A percentile compares a stretch with the other conserved stretches of the same genome.
Conservation (phyloP, 2,113 vertebrate species). For the Pollimyrus isidori region DNA sequence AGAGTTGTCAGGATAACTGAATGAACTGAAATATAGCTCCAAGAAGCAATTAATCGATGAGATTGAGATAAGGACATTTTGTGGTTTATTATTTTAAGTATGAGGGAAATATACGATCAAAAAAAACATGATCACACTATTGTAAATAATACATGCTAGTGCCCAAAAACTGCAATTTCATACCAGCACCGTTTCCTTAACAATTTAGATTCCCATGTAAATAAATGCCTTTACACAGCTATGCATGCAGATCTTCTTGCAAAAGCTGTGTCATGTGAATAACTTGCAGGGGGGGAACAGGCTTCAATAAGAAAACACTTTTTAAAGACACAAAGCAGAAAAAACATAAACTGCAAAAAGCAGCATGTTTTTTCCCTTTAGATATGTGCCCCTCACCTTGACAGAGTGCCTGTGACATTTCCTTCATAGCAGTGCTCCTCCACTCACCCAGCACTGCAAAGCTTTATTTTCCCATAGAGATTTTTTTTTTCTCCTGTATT, state of each 20-base stretch:
- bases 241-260: background rate
- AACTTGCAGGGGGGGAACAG: background rate
- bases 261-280: background rate
- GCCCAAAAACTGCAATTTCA: background rate
- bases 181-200: background rate
- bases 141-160: background rate
- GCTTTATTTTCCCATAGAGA: background rate
- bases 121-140: background rate
- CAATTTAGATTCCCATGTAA: background rate
- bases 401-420: conserved; percentile 6
- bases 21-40: background rate
- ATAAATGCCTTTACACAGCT: background rate
- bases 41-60: background rate
- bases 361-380: background rate
- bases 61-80: background rate
- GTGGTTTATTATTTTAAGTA: background rate
- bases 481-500: too few relatives aligned
- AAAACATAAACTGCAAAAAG: background rate
- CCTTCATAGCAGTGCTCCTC: background rate
- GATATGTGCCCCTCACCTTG: background rate
- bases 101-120: background rate
- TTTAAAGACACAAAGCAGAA: background rate
- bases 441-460: background rate
- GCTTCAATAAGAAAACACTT: background rate
- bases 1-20: background rate